These are phyloP conservation scores for Anabacerthia variegaticeps DNA, from an alignment of 2,797 vertebrate species.

Conservation along the genomic window DNA sequence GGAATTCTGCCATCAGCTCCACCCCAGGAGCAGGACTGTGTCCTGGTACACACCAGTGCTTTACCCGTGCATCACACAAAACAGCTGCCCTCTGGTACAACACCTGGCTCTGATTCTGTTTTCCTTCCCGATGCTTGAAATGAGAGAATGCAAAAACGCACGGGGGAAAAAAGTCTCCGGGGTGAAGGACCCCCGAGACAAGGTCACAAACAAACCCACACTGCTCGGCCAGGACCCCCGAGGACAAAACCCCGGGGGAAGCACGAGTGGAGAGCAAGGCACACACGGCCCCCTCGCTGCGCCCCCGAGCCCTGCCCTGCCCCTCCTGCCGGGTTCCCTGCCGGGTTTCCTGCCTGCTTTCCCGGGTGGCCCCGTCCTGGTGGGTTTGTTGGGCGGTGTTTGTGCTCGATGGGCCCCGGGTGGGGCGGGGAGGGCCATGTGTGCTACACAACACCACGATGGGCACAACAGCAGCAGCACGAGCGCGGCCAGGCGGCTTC, in stretches of 20 bases:
- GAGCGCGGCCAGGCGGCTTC: constrained; percentile 20
- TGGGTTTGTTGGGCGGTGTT: too few relatives aligned
- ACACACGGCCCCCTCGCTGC: not conserved
- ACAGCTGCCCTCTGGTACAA: not conserved
- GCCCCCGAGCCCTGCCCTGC: not conserved
- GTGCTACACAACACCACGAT: constrained; percentile 17
- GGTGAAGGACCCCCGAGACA: not conserved
- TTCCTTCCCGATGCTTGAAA: not conserved
- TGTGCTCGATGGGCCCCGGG: not conserved
- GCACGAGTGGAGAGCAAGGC: constrained; percentile 64
- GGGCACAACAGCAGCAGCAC: constrained; percentile 10
- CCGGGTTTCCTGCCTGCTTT: too few relatives aligned
- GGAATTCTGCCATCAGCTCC: not conserved
- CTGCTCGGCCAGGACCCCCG: not conserved
- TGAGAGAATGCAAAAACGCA: not conserved
- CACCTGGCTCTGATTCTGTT: fast-evolving
- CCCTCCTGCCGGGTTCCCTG: not conserved
- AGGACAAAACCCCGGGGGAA: not conserved
- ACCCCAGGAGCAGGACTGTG: not conserved
- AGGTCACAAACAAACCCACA: not conserved
- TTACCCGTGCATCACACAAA: not conserved
- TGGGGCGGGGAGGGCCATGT: constrained; percentile 51
- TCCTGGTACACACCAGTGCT: not conserved
- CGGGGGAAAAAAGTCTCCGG: not conserved
- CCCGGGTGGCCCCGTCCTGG: too few relatives aligned